phyloP scores from a whole-genome alignment of 2,797 vertebrate species.

The Cephalopachus bancanus region DNA sequence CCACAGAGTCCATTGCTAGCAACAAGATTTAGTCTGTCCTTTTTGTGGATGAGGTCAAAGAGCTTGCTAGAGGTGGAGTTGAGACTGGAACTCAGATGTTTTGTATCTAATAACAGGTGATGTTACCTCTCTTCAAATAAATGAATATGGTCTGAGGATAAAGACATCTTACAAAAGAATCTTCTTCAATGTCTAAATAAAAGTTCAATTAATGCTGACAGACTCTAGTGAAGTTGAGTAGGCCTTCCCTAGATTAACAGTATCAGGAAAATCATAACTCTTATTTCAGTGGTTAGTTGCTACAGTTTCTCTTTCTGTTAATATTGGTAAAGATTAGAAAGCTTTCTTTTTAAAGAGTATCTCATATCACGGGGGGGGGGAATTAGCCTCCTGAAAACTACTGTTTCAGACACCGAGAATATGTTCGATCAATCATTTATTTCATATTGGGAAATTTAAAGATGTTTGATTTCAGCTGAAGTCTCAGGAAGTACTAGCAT shows the following conservation, averaged over 20 bases:
- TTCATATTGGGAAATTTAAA: not conserved
- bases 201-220: not conserved
- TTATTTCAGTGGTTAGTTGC: not conserved
- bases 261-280: not conserved
- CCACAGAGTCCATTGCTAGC: not conserved
- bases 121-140: constrained; percentile 14
- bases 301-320: not conserved
- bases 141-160: not conserved
- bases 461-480: not conserved
- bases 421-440: not conserved
- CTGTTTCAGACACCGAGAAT: not conserved
- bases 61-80: not conserved
- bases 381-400: not conserved
- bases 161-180: not conserved
- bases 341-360: not conserved
- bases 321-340: not conserved
- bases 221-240: not conserved
- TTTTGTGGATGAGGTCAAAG: not conserved
- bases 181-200: not conserved
- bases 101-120: not conserved
- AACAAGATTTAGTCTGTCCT: not conserved
- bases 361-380: not conserved
- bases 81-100: not conserved
- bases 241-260: not conserved
- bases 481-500: not conserved